A percentile compares a stretch with the other conserved stretches of the same genome.
Conservation (phyloP, 2,888 invertebrate species). For the Arctia plantaginis region DNA sequence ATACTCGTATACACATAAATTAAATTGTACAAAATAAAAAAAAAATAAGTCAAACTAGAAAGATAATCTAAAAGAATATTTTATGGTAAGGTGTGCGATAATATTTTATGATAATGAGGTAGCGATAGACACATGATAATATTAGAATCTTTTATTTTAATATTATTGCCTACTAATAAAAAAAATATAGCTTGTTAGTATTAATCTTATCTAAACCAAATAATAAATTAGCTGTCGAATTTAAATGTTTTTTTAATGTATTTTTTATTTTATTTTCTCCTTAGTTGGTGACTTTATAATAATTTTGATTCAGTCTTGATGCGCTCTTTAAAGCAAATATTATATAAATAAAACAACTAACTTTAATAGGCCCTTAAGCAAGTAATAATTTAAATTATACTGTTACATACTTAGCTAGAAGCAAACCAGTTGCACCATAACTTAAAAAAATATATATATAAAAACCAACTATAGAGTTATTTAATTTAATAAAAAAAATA, state of each 20-base stretch:
- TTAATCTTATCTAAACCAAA: background rate
- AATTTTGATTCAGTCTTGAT: no score
- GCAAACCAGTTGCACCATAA: slow-evolving; percentile 13
- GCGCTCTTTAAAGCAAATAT: background rate
- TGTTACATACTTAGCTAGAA: slow-evolving; percentile 10
- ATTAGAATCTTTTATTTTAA: slow-evolving; percentile 1
- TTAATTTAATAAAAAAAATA: background rate
- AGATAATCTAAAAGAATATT: slow-evolving; percentile 2
- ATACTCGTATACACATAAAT: background rate
- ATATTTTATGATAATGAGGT: slow-evolving; percentile 3
- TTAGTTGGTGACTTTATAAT: background rate
- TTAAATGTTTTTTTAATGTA: background rate
- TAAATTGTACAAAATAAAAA: background rate
- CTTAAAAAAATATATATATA: background rate
- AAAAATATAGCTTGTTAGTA: background rate
- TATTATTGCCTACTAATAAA: slow-evolving; percentile 4
- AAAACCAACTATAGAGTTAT: background rate
- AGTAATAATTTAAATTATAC: background rate
- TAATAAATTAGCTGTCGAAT: background rate
- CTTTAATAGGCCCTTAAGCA: background rate
- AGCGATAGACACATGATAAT: background rate
- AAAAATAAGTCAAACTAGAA: slow-evolving; percentile 4
- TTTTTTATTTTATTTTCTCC: background rate
- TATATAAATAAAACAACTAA: background rate
- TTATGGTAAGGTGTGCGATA: slow-evolving; percentile 2